phyloP scores from a whole-genome alignment of 2,113 vertebrate genomes.

The Erpornis zantholeuca region DNA sequence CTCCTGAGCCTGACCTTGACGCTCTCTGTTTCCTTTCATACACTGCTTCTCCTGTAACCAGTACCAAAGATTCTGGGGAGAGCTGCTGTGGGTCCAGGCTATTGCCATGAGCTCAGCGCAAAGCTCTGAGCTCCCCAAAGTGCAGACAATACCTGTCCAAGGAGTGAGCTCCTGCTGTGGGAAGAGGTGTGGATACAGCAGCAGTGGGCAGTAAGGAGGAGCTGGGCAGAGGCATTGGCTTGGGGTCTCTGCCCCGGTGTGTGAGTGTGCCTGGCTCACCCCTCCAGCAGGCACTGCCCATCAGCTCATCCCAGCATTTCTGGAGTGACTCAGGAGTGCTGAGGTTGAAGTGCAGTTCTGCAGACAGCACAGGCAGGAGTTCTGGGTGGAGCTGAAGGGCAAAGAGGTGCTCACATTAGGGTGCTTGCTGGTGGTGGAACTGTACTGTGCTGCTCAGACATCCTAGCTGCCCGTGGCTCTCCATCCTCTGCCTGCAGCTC shows the following conservation, averaged over 20 bases:
- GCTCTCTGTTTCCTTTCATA: neutral
- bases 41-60: neutral
- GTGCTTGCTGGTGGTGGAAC: neutral
- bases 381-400: neutral
- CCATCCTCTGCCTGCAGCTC: accelerated
- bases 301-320: accelerated
- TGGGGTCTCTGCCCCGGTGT: accelerated
- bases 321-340: accelerated
- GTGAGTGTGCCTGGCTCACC: neutral
- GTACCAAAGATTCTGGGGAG: neutral
- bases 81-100: neutral
- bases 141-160: neutral
- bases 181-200: accelerated
- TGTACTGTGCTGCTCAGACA: accelerated
- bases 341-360: neutral
- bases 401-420: accelerated
- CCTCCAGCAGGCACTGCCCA: neutral
- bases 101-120: neutral
- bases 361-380: accelerated
- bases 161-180: accelerated
- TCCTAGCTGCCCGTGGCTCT: accelerated
- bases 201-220: neutral
- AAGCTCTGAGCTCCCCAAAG: accelerated
- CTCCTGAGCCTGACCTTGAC: neutral
- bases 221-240: neutral